phyloP scores from a whole-genome alignment of 2,797 vertebrate genomes.

The Florisuga fusca region DNA sequence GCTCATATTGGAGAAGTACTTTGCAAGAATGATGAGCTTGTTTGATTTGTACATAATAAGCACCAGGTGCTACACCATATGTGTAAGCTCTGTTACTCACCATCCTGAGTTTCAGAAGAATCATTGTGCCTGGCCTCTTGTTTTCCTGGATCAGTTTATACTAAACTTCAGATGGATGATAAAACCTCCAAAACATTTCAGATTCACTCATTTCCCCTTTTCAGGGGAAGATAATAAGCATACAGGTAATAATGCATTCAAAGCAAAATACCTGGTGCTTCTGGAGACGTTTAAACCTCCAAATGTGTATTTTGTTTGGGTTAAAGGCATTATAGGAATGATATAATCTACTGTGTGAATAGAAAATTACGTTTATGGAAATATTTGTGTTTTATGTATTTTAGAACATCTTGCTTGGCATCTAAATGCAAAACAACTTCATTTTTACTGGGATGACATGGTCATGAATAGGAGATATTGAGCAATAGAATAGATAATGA shows the following conservation, averaged over 20 bases:
- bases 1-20: not conserved
- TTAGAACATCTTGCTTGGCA: constrained; percentile 11
- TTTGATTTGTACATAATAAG: constrained; percentile 39
- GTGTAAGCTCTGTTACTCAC: constrained; percentile 1
- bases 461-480: constrained; percentile 27
- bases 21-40: constrained; percentile 39
- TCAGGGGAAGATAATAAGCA: not conserved
- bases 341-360: not conserved
- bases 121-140: constrained; percentile 4
- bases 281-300: not conserved
- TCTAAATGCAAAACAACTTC: constrained; percentile 62
- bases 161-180: not conserved
- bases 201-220: not conserved
- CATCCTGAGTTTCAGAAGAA: not conserved
- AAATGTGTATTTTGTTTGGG: constrained; percentile 21
- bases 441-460: constrained; percentile 47
- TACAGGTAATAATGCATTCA: not conserved
- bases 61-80: constrained; percentile 37
- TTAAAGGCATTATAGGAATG: constrained; percentile 15
- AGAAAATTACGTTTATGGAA: constrained; percentile 17
- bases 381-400: constrained; percentile 13
- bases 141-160: not conserved
- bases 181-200: not conserved
- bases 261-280: not conserved
- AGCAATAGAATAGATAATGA: constrained; percentile 45